Evolutionary conservation across 1,140 invertebrate species (phyloP), one percentile per base, ranked within the genome.

Genomic region (Drosophila mauritiana): DNA sequence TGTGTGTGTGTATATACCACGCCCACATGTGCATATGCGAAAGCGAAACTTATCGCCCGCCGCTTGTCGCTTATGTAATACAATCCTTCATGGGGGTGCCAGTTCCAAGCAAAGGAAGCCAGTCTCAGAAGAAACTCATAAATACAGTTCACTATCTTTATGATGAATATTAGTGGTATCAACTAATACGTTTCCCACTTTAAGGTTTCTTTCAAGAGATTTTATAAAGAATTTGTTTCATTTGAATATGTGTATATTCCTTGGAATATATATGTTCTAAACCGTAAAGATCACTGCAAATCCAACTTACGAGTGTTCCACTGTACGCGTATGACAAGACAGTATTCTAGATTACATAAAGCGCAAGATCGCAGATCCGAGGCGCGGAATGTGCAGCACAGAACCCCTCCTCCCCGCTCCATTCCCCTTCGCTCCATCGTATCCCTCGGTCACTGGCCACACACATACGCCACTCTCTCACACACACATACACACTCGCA

Each of bases 291-390:
- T 22, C 0, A 22, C 10, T 15, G 0, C 15, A 20, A 20, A 48
- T 48, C 3, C 7, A 17, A 4, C 5, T 48, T 15, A 42, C 0
- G 2, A 8, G 43, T 17, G 20, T 39, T 40, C 10, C 20, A 39
- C 55, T 70, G 69, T 52, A 48, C 56, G 56, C 67, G 37, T 56
- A 52, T 65, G 72, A 55, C 72, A 78, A 69, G 59, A 73, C 67
- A 54, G 46, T 75, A 86, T 86, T 83, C 78, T 88, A 76, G 79
- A 86, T 86, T 86, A 86, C 75, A 86, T 86, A 86, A 88, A 86
- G 73, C 76, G 62, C 58, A 46, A 86, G 83, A 86, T 79, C 83
- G 78, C 79, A 67, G 77, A 49, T 43, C 59, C 52, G 48, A 59
- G 46, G 55, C 57, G 49, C 57, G 76, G 36, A 69, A 79, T 69